phyloP scores from a whole-genome alignment of 2,113 vertebrate genomes.

The Otis tarda region DNA sequence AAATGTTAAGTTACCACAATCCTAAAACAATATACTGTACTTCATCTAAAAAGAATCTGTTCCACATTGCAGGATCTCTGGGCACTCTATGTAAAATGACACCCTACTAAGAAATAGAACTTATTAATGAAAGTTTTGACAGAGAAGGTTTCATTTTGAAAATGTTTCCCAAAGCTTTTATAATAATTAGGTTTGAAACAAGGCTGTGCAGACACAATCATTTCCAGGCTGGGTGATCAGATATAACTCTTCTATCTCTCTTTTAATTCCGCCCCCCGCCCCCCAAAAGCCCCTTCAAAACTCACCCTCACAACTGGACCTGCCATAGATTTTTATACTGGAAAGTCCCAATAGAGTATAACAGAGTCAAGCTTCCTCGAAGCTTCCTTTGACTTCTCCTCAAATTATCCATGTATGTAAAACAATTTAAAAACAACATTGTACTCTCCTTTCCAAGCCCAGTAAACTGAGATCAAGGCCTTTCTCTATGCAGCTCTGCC shows the following conservation, averaged over 20 bases:
- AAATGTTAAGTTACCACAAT: not conserved
- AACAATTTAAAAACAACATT: not conserved
- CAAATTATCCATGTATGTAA: not conserved
- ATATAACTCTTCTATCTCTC: not conserved
- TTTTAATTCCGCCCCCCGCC: not conserved
- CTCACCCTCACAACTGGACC: not conserved
- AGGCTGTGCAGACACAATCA: conserved; percentile 38
- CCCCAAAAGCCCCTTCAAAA: not conserved
- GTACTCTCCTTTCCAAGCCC: not conserved
- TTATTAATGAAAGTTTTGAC: conserved; percentile 67
- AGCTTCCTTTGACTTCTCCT: not conserved
- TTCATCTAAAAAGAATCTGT: conserved; percentile 48
- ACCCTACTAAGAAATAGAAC: not conserved
- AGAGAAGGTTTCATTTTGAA: conserved; percentile 69
- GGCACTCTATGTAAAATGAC: conserved; percentile 45
- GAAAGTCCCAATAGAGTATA: not conserved
- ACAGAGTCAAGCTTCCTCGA: not conserved
- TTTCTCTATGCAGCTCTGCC: not conserved
- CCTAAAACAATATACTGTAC: conserved; percentile 5
- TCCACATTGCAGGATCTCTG: not conserved
- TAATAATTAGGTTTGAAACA: conserved; percentile 60
- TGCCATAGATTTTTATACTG: not conserved
- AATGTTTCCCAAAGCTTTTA: conserved; percentile 50
- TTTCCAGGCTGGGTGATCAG: conserved; percentile 54
- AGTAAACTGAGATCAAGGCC: not conserved